Base-by-base conservation (phyloP, 2,113 vertebrate genomes). In the Psilopogon haemacephalus region DNA sequence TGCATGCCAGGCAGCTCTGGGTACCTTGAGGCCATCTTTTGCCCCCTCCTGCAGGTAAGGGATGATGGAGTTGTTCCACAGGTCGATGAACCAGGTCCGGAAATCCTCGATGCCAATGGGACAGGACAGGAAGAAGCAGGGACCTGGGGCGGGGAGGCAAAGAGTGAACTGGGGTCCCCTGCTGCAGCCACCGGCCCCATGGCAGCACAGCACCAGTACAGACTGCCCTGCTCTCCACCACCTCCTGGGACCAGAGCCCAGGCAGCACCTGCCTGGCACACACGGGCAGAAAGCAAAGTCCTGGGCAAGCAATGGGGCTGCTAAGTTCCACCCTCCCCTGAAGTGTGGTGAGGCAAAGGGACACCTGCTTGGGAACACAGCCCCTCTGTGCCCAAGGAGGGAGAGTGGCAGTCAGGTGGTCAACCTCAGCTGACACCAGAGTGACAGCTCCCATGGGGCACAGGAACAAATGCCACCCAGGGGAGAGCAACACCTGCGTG, bases 41-140 rank as follows among this genome's bases (percentile, higher is more conserved):
- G 99, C 98, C 32, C 99, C 99, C 87, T 99, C 99, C 94, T 99
- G 99, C 64, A 99, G 97, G 90, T 99, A 99, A 15, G 99, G 99
- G 82, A 99, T 99, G 96, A 99, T 99, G 44, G 99, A 99, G 84
- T 99, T 99, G 88, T 99, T 99, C 99, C 99, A 99, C 82, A 99
- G 97, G 95, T 99, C 99, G 3, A 99, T 99, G 97, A 99, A 99
- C 99, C 99, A 99, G 93, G 98, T 98, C 77, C 98, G 98, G 95
- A 99, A 99, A 96, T 99, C 99, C 68, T 98, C 97, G 81, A 99
- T 98, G 56, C 98, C 98, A 26, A 99, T 98, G 28, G 99, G 99
- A 73, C 99, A 99, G 18, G 99, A 99, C 42, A 99, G 97, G 96
- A 99, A 99, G 97, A 99, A 99, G 96, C 99, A 99, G 38, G 99